Evolutionary conservation across 2,113 vertebrate species (phyloP).

Genomic region (Illadopsis cleaveri): DNA sequence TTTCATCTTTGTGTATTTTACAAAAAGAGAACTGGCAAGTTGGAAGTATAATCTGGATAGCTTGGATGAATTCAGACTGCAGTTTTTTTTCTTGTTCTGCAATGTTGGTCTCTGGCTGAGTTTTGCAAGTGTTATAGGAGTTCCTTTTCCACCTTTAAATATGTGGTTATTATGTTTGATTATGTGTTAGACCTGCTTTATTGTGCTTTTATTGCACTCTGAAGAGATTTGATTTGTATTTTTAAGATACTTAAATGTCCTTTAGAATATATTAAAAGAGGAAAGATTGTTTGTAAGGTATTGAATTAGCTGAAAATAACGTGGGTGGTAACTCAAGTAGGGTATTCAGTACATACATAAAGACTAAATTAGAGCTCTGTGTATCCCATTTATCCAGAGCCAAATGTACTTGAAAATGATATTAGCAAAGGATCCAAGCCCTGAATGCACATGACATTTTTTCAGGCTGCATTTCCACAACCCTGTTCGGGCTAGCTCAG

Average conservation of each 20-base stretch:
- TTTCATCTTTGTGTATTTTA: background rate
- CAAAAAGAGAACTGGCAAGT: background rate
- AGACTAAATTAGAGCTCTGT: background rate
- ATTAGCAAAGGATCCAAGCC: background rate
- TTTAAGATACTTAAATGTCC: slow-evolving; percentile 4
- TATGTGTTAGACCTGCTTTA: background rate
- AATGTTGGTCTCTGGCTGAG: background rate
- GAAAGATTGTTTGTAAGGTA: slow-evolving; percentile 4
- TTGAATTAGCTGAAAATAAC: slow-evolving; percentile 12
- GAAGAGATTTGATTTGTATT: slow-evolving; percentile 22
- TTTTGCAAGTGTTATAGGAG: background rate
- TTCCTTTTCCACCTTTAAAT: background rate
- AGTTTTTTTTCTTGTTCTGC: background rate
- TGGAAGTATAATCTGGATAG: background rate
- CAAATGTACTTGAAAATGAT: slow-evolving; percentile 12
- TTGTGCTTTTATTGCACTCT: slow-evolving; percentile 1
- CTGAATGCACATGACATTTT: background rate
- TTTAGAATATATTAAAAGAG: background rate
- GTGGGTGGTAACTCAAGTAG: slow-evolving; percentile 7
- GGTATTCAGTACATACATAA: background rate
- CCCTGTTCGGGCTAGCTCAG: background rate
- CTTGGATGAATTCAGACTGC: background rate
- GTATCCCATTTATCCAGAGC: background rate
- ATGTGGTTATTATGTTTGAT: background rate
- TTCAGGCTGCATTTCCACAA: background rate